Conservation (phyloP, 2,113 vertebrate genomes). For the Nyctibius bracteatus region DNA sequence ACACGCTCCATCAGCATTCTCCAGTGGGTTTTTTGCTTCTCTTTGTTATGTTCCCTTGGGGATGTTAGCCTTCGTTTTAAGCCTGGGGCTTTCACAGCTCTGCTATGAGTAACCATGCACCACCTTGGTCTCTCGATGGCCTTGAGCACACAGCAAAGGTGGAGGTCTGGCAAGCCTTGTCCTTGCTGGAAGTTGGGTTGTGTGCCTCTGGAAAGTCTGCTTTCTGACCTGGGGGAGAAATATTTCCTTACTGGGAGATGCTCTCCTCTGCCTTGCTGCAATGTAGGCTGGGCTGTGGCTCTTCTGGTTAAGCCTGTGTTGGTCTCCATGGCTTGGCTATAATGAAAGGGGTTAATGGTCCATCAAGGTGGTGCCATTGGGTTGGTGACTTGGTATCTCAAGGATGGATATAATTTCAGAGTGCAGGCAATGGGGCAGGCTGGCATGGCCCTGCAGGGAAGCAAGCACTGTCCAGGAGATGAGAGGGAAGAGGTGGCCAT, state of each 20-base stretch:
- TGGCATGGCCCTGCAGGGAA: background rate
- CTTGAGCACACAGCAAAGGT: background rate
- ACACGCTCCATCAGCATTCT: background rate
- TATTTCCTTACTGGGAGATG: background rate
- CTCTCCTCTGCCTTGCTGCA: background rate
- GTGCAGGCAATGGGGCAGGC: background rate
- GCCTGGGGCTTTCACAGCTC: background rate
- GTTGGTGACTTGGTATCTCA: background rate
- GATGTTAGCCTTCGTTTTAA: background rate
- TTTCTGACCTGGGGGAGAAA: background rate
- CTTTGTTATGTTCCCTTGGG: conserved; percentile 26
- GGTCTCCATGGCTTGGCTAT: background rate
- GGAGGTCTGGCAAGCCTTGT: background rate
- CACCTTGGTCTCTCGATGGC: background rate
- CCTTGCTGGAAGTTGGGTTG: background rate
- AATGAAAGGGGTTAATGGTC: background rate
- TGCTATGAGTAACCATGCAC: background rate
- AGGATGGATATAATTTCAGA: background rate
- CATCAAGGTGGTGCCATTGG: accelerated
- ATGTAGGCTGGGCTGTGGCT: background rate
- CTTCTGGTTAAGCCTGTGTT: background rate
- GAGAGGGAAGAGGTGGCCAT: accelerated
- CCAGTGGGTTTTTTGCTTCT: background rate
- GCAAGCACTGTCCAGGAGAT: background rate
- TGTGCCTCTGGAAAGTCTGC: background rate